Percentiles rank a stretch among this genome's conserved stretches.
These are phyloP conservation scores for Acinonyx jubatus DNA, from an alignment of 2,113 vertebrate species.

Conservation along the genomic window DNA sequence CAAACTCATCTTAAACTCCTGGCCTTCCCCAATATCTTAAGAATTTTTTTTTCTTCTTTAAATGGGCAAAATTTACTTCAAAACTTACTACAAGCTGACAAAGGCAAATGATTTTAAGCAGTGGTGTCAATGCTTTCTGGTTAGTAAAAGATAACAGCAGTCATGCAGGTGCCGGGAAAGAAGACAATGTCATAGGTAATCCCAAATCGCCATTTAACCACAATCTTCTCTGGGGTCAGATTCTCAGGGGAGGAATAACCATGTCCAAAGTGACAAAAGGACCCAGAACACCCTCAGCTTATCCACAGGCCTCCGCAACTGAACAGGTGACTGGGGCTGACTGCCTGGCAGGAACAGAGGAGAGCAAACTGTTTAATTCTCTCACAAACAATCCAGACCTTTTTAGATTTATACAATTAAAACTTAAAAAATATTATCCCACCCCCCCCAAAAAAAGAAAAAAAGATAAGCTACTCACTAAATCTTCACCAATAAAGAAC, in stretches of 20 bases:
- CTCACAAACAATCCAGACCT: background rate
- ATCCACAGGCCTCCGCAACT: background rate
- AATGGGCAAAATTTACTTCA: background rate
- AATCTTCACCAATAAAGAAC: background rate
- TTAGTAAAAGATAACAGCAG: background rate
- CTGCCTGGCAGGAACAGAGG: background rate
- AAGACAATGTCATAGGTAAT: background rate
- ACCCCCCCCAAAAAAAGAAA: background rate
- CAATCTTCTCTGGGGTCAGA: background rate
- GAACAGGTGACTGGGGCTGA: background rate
- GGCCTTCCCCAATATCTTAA: background rate
- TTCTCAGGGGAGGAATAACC: background rate
- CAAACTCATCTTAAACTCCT: background rate
- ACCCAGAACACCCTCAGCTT: background rate
- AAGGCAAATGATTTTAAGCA: background rate
- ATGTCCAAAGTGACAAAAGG: background rate
- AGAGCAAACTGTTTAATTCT: background rate
- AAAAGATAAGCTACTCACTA: background rate
- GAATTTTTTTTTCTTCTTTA: background rate
- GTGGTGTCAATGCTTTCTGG: background rate
- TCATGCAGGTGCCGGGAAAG: background rate
- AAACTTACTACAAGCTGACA: background rate
- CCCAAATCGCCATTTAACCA: background rate
- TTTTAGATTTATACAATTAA: background rate
- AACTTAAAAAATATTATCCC: background rate